A percentile compares a stretch with the other conserved stretches of the same genome.
These are phyloP conservation scores for Lethenteron camtschaticum DNA, from an alignment of 2,113 vertebrate species.

Conservation along the genomic window DNA sequence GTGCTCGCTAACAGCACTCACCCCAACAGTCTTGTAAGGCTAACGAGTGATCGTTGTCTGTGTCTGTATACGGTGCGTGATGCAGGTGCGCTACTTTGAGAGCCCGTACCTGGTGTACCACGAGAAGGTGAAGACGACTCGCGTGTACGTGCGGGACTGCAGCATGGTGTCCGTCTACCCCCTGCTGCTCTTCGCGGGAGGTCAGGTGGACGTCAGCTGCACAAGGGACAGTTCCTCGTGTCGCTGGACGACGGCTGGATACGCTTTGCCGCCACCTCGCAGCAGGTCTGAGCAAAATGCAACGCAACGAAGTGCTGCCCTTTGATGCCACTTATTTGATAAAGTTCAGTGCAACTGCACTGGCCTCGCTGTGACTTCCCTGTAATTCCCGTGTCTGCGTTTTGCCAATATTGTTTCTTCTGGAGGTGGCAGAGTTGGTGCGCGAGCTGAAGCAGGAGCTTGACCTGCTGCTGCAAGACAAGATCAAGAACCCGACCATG, in stretches of 20 bases:
- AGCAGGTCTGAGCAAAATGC: constrained; percentile 32
- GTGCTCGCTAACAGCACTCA: no score
- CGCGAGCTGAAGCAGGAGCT: constrained; percentile 72
- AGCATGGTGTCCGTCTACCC: constrained; percentile 89
- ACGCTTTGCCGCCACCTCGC: constrained; percentile 54
- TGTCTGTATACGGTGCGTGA: no score
- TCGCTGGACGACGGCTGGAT: constrained; percentile 91
- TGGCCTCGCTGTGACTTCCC: not conserved
- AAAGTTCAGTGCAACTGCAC: not conserved
- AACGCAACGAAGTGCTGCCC: not conserved
- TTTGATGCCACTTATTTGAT: not conserved
- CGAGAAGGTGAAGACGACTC: constrained; percentile 84
- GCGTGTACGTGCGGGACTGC: constrained; percentile 81
- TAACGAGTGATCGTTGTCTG: no score
- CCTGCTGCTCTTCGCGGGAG: constrained; percentile 59
- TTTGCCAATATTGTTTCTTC: not conserved
- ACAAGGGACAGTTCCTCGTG: constrained; percentile 46
- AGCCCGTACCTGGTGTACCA: constrained; percentile 91
- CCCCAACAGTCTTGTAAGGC: no score
- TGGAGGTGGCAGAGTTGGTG: constrained; percentile 70
- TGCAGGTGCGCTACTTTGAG: constrained; percentile 21
- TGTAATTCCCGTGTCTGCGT: not conserved
- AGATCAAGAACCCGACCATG: constrained; percentile 70
- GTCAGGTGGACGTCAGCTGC: constrained; percentile 58
- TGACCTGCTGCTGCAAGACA: constrained; percentile 79